Percentiles rank a stretch among this genome's conserved stretches.
phyloP scores from a whole-genome alignment of 2,797 vertebrate species.

The Onychomys torridus region DNA sequence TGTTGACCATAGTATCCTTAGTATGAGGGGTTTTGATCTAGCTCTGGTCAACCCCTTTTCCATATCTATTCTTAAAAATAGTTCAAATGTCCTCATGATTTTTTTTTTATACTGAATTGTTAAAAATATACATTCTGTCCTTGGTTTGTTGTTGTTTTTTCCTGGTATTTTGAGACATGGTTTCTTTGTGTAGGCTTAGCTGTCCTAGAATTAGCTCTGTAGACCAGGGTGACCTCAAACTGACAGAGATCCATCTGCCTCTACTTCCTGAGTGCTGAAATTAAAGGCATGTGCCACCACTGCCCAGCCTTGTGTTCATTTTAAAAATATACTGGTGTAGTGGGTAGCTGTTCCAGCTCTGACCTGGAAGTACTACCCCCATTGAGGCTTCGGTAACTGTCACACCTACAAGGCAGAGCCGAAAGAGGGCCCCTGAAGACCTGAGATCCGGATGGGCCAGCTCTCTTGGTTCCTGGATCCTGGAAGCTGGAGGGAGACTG shows the following conservation, averaged over 20 bases:
- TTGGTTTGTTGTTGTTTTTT: neutral
- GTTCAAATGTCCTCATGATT: neutral
- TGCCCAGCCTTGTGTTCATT: neutral
- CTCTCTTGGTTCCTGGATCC: no score
- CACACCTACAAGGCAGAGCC: no score
- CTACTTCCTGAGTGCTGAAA: neutral
- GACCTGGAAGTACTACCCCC: no score
- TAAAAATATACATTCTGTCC: slow-evolving; percentile 33
- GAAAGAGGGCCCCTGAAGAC: no score
- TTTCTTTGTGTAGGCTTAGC: neutral
- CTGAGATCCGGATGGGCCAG: no score
- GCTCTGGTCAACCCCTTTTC: neutral
- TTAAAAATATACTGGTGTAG: slow-evolving; percentile 10
- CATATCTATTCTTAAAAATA: neutral
- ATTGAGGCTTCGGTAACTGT: no score
- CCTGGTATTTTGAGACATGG: neutral
- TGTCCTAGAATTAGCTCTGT: neutral
- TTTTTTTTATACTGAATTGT: neutral
- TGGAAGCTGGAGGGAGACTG: no score
- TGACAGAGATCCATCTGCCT: neutral
- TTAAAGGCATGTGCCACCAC: neutral
- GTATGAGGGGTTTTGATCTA: neutral
- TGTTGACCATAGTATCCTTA: neutral
- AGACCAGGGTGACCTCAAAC: neutral
- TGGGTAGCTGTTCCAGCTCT: no score